phyloP scores from a whole-genome alignment of 2,888 invertebrate species.

The Heliconius erato region DNA sequence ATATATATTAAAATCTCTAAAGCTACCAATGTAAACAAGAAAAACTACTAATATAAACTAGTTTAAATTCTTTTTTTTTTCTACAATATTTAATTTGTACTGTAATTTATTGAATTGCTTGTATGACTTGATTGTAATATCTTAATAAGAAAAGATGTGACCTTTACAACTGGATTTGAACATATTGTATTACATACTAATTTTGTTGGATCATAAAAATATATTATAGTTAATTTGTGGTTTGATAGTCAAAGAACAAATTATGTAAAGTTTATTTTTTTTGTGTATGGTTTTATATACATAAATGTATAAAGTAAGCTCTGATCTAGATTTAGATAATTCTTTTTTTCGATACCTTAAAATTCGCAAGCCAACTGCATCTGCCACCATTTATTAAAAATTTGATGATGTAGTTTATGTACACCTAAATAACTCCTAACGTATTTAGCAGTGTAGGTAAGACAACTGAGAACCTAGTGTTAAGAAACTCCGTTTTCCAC shows the following conservation, averaged over 20 bases:
- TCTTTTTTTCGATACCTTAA: neutral
- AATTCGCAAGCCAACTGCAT: too few relatives aligned
- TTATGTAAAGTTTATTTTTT: neutral
- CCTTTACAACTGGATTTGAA: neutral
- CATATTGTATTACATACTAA: neutral
- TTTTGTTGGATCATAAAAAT: neutral
- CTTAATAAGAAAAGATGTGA: neutral
- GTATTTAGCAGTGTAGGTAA: too few relatives aligned
- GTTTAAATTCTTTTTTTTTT: neutral
- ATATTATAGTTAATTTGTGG: neutral
- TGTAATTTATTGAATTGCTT: neutral
- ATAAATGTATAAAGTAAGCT: neutral
- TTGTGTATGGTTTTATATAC: neutral
- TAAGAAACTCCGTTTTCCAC: too few relatives aligned
- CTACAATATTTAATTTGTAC: neutral
- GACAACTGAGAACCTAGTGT: too few relatives aligned
- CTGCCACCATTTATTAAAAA: too few relatives aligned
- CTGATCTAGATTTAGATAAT: constrained; percentile 5
- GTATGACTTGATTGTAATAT: neutral
- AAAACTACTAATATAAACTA: constrained; percentile 4
- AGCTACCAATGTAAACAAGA: neutral
- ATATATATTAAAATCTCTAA: neutral
- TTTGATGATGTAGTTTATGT: too few relatives aligned
- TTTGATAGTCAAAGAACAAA: neutral
- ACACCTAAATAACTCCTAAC: too few relatives aligned